These are phyloP conservation scores for Meda fulgida DNA, from an alignment of 2,797 vertebrate genomes.

Conservation along the genomic window DNA sequence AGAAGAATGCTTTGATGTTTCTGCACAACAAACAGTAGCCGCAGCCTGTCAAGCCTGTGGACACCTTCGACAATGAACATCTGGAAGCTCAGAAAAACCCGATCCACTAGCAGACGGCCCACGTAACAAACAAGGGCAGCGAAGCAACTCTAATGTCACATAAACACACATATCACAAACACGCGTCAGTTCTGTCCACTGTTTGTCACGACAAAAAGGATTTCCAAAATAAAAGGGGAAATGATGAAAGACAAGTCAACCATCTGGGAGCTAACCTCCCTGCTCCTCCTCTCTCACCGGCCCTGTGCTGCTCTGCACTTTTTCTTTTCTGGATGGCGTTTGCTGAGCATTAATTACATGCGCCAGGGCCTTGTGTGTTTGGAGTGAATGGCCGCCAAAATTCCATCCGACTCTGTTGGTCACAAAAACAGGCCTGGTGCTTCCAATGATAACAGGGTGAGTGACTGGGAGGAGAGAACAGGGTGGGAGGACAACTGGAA, in stretches of 20 bases:
- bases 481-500: constrained; percentile 45
- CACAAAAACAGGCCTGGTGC: constrained; percentile 53
- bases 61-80: constrained; percentile 55
- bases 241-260: constrained; percentile 66
- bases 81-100: constrained; percentile 48
- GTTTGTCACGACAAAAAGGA: constrained; percentile 23
- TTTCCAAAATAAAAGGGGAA: constrained; percentile 61
- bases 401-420: constrained; percentile 61
- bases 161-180: constrained; percentile 17
- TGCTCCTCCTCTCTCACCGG: constrained; percentile 31
- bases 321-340: constrained; percentile 61
- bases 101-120: neutral
- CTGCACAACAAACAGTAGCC: constrained; percentile 45
- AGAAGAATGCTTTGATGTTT: constrained; percentile 48
- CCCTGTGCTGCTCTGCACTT: neutral
- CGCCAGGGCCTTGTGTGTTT: constrained; percentile 63
- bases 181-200: constrained; percentile 13
- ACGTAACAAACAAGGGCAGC: neutral
- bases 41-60: constrained; percentile 32
- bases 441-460: constrained; percentile 65
- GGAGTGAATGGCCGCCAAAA: constrained; percentile 67
- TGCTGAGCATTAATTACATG: constrained; percentile 69
- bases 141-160: constrained; percentile 13
- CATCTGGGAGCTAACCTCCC: constrained; percentile 72
- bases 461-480: constrained; percentile 34